Conservation (phyloP, 2,113 vertebrate genomes). For the Lasiurus cinereus region DNA sequence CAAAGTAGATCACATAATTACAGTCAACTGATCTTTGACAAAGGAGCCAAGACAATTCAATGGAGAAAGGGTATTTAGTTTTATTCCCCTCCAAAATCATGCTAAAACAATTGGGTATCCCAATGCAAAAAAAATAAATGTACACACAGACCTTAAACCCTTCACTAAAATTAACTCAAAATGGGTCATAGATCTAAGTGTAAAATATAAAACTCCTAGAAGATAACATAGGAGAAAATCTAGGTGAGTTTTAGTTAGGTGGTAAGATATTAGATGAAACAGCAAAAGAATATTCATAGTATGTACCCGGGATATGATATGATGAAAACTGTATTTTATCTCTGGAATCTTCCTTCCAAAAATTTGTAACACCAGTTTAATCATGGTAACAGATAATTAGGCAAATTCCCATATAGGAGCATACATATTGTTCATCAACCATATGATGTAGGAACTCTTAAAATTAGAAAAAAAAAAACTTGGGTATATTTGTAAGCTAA, state of each 20-base stretch:
- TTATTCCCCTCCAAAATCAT: too few species aligned
- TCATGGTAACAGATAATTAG: background rate
- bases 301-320: background rate
- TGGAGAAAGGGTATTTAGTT: too few species aligned
- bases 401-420: background rate
- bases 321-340: background rate
- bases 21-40: too few species aligned
- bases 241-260: background rate
- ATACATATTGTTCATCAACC: background rate
- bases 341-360: background rate
- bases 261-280: background rate
- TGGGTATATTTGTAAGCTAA: background rate
- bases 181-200: too few species aligned
- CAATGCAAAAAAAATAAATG: too few species aligned
- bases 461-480: background rate
- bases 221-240: too few species aligned
- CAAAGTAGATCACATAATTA: background rate
- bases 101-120: too few species aligned
- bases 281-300: background rate
- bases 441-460: background rate
- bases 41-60: too few species aligned
- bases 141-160: too few species aligned
- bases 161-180: too few species aligned
- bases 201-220: too few species aligned
- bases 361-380: background rate